Evolutionary conservation across 2,888 invertebrate species (phyloP).

Genomic region (Melipona beecheii): DNA sequence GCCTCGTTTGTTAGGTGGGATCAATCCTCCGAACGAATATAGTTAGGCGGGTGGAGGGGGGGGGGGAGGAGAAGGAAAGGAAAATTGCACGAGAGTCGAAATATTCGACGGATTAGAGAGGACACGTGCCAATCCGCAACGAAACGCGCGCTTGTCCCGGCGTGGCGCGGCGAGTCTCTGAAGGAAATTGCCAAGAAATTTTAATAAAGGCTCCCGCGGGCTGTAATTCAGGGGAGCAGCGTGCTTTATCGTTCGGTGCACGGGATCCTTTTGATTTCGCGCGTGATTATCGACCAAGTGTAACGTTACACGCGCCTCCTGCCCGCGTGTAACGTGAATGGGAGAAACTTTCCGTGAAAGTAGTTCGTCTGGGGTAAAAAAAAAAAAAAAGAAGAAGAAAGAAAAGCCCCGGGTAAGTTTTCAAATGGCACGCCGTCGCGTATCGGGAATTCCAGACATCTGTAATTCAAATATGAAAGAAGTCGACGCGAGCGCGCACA

Average conservation of each 20-base stretch:
- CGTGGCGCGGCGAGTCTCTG: background rate
- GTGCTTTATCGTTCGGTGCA: background rate
- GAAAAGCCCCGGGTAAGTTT: background rate
- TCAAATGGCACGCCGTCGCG: conserved; percentile 1
- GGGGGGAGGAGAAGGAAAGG: conserved; percentile 42
- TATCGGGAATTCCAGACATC: conserved; percentile 26
- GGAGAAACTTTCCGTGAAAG: background rate
- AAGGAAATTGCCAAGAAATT: conserved; percentile 61
- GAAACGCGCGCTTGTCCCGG: background rate
- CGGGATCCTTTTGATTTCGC: background rate
- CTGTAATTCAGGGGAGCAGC: conserved; percentile 11
- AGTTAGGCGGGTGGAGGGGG: conserved; percentile 15
- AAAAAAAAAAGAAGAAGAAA: no score
- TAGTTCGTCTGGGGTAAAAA: background rate
- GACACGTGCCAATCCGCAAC: conserved; percentile 51
- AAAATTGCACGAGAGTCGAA: conserved; percentile 55
- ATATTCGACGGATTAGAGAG: conserved; percentile 60
- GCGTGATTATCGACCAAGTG: background rate
- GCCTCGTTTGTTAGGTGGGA: conserved; percentile 61
- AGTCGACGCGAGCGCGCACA: conserved; percentile 12
- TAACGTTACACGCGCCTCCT: background rate
- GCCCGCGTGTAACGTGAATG: background rate
- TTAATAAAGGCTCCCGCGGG: conserved; percentile 41
- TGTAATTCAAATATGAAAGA: conserved; percentile 21
- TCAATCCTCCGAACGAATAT: conserved; percentile 59